A percentile compares a stretch with the other conserved stretches of the same genome.
Evolutionary conservation across 2,888 invertebrate species (phyloP).

Genomic region (Patella caerulea): DNA sequence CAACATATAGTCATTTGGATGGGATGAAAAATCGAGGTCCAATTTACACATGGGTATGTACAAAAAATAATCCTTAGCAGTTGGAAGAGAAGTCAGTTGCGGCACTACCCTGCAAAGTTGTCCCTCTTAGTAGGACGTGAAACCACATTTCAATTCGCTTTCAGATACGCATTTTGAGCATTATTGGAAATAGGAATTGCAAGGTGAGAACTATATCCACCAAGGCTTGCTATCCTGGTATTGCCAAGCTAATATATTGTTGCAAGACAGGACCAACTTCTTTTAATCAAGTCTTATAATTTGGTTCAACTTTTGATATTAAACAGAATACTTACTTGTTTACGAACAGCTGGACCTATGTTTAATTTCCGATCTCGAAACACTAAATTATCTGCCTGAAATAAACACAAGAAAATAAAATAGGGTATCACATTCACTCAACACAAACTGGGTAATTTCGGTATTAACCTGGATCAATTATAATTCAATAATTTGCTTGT

Average conservation of each 20-base stretch:
- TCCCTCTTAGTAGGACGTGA: no score
- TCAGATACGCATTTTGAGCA: no score
- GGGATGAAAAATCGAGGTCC: no score
- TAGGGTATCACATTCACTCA: background rate
- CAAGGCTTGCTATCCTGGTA: background rate
- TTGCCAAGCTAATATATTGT: background rate
- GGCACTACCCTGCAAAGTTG: no score
- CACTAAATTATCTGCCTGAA: constrained; percentile 82
- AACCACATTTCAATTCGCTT: no score
- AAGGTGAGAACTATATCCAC: background rate
- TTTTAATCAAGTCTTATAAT: background rate
- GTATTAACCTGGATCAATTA: no score
- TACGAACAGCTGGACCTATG: constrained; percentile 89
- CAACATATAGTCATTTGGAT: no score
- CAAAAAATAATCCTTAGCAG: no score
- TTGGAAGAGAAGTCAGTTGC: no score
- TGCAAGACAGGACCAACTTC: background rate
- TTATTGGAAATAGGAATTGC: background rate
- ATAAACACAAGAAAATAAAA: constrained; percentile 36
- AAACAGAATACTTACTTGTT: constrained; percentile 77
- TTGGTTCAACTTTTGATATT: background rate
- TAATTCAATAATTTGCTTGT: no score
- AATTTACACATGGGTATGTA: no score
- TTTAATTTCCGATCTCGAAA: constrained; percentile 86
- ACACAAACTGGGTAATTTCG: no score